Percentiles rank a stretch among this genome's conserved stretches.
phyloP scores from a whole-genome alignment of 2,888 invertebrate species.

The Incurvaria masculella region DNA sequence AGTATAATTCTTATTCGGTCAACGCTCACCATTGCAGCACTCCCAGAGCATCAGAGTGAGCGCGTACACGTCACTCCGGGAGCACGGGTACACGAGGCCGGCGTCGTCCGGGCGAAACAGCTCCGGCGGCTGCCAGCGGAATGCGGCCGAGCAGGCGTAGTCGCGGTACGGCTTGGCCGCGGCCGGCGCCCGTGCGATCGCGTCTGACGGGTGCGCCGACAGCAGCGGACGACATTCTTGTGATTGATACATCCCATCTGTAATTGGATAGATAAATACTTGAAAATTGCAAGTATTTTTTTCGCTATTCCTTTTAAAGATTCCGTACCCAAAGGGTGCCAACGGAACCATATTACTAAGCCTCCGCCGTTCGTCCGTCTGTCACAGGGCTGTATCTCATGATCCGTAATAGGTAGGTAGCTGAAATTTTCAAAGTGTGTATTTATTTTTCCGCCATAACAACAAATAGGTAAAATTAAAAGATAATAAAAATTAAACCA shows the following conservation, averaged over 20 bases:
- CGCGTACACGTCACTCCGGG: conserved; percentile 42
- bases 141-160: conserved; percentile 27
- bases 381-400: no score
- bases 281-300: no score
- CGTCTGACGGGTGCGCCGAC: conserved; percentile 33
- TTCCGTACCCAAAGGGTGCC: no score
- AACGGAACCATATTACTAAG: no score
- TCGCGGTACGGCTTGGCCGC: conserved; percentile 27
- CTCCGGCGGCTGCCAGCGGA: conserved; percentile 48
- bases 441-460: no score
- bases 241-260: conserved; percentile 17
- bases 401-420: no score
- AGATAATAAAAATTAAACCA: no score
- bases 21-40: conserved; percentile 39
- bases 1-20: neutral
- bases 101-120: conserved; percentile 33
- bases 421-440: no score
- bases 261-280: no score
- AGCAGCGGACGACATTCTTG: conserved; percentile 35
- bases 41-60: conserved; percentile 43
- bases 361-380: no score
- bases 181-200: conserved; percentile 26
- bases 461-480: no score
- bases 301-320: no score
- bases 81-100: conserved; percentile 34